These are phyloP conservation scores for Gymnoscelis rufifasciata DNA, from an alignment of 2,888 invertebrate genomes.

Conservation along the genomic window DNA sequence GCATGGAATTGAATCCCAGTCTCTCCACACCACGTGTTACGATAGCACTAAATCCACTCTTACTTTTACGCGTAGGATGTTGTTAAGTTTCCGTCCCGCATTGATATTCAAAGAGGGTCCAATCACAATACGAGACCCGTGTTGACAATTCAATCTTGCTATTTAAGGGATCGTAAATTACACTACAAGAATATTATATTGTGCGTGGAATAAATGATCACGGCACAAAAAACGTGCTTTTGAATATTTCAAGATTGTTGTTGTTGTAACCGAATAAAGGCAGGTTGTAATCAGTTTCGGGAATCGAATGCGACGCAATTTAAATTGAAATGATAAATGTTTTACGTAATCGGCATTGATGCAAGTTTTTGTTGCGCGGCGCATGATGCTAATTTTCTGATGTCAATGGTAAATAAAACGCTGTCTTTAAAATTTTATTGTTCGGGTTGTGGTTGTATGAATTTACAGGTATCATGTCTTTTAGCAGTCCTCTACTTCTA, in stretches of 20 bases:
- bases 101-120: slow-evolving; percentile 30
- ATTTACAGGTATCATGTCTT: no score
- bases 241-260: slow-evolving; percentile 22
- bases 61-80: slow-evolving; percentile 24
- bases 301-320: slow-evolving; percentile 29
- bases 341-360: slow-evolving; percentile 25
- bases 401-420: neutral
- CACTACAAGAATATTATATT: slow-evolving; percentile 14
- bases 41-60: slow-evolving; percentile 22
- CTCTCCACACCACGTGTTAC: slow-evolving; percentile 12
- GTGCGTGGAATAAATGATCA: slow-evolving; percentile 21
- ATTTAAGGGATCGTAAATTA: slow-evolving; percentile 29
- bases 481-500: no score
- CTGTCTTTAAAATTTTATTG: no score
- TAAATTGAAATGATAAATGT: slow-evolving; percentile 31
- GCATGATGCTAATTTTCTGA: slow-evolving; percentile 10
- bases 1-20: neutral
- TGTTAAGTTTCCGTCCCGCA: slow-evolving; percentile 26
- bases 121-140: slow-evolving; percentile 27
- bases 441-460: no score
- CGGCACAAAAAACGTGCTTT: slow-evolving; percentile 20
- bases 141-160: slow-evolving; percentile 34
- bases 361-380: slow-evolving; percentile 24
- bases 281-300: slow-evolving; percentile 28
- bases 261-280: slow-evolving; percentile 25